Evolutionary conservation across 2,113 vertebrate genomes (phyloP).

Genomic region (Limanda limanda): DNA sequence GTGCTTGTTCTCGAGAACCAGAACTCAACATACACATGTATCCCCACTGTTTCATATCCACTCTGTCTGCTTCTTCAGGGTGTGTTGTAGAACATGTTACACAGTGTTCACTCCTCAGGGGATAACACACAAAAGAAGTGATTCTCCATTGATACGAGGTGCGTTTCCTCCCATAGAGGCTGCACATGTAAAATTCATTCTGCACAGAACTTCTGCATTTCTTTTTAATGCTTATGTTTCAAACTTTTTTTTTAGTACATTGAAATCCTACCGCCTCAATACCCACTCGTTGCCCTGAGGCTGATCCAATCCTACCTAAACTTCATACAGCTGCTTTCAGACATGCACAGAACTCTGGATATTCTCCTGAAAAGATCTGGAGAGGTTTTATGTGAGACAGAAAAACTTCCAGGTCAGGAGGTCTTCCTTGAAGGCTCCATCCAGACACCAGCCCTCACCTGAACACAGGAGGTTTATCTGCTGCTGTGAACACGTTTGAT

Average conservation of each 20-base stretch:
- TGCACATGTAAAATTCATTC: slow-evolving; percentile 1
- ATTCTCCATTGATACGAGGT: background rate
- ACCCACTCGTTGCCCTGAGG: slow-evolving; percentile 5
- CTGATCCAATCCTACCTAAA: slow-evolving; percentile 10
- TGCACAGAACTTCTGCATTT: background rate
- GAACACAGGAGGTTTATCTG: no score
- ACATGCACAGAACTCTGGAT: background rate
- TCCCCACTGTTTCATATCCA: background rate
- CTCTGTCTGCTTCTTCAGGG: background rate
- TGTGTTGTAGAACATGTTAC: background rate
- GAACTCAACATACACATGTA: background rate
- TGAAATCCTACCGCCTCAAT: slow-evolving; percentile 1
- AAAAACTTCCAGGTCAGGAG: no score
- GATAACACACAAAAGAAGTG: background rate
- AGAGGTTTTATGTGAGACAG: no score
- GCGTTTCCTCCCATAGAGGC: background rate
- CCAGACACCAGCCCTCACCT: no score
- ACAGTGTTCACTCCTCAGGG: background rate
- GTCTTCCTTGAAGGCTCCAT: no score
- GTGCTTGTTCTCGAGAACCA: background rate
- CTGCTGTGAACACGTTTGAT: no score
- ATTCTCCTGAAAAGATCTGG: no score
- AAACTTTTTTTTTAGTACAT: background rate
- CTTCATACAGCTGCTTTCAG: background rate
- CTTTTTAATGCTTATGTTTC: background rate